Conservation (phyloP, 1,140 invertebrate species). For the Drosophila sp. region DNA sequence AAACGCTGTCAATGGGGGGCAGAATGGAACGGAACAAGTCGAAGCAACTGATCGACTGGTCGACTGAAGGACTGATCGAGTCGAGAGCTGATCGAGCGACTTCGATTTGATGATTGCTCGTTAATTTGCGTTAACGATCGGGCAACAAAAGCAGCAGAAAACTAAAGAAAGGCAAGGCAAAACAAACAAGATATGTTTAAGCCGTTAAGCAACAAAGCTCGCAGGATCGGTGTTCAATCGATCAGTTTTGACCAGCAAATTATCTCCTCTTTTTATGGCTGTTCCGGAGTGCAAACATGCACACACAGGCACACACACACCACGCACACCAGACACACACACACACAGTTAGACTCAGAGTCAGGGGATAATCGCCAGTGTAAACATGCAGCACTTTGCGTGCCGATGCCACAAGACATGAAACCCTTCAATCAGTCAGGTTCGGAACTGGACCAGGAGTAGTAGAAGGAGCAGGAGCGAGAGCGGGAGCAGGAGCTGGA, state of each 20-base stretch:
- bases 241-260: slow-evolving; percentile 70
- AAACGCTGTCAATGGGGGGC: slow-evolving; percentile 61
- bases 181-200: slow-evolving; percentile 69
- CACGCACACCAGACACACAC: neutral
- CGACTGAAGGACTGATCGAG: neutral
- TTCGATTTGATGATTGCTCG: slow-evolving; percentile 84
- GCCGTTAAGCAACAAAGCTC: slow-evolving; percentile 56
- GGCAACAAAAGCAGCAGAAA: slow-evolving; percentile 9
- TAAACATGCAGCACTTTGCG: slow-evolving; percentile 78
- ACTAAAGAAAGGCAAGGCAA: slow-evolving; percentile 18
- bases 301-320: neutral
- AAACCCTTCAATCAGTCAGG: slow-evolving; percentile 65
- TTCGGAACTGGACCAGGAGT: neutral
- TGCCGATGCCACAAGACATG: slow-evolving; percentile 69
- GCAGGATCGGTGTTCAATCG: slow-evolving; percentile 54
- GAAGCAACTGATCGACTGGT: neutral
- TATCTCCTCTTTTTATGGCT: slow-evolving; percentile 78
- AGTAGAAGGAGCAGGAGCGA: no score
- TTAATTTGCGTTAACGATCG: slow-evolving; percentile 84
- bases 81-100: slow-evolving; percentile 37
- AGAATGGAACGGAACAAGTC: slow-evolving; percentile 33
- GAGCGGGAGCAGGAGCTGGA: no score
- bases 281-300: slow-evolving; percentile 42
- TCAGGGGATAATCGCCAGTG: slow-evolving; percentile 73
- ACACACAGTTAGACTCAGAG: neutral